A percentile compares a stretch with the other conserved stretches of the same genome.
Evolutionary conservation across 2,113 vertebrate species (phyloP).

Genomic region (Oreochromis aureus): DNA sequence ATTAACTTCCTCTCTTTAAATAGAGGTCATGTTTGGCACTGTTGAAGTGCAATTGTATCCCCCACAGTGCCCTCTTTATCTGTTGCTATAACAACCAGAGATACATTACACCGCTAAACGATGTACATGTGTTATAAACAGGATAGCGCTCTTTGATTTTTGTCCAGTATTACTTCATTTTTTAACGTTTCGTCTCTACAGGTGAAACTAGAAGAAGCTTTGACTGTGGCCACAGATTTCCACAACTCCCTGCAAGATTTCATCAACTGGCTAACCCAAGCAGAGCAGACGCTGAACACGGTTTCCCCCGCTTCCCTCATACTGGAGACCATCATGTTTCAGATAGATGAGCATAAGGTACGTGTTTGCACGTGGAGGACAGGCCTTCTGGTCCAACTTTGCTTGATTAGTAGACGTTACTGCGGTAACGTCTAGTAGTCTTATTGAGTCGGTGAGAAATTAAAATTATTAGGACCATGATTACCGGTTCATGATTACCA

Average conservation of each 20-base stretch:
- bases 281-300: constrained; percentile 90
- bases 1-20: constrained; percentile 31
- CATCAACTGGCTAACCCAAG: constrained; percentile 96
- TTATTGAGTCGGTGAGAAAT: not conserved
- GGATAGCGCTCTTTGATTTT: not conserved
- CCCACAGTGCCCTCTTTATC: not conserved
- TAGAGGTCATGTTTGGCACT: not conserved
- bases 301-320: constrained; percentile 92
- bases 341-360: constrained; percentile 98
- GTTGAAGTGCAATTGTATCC: not conserved
- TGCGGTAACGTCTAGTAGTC: not conserved
- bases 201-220: constrained; percentile 92
- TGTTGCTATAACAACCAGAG: constrained; percentile 21
- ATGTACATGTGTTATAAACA: not conserved
- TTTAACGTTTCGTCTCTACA: constrained; percentile 37
- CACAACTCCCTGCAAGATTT: constrained; percentile 97
- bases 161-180: not conserved
- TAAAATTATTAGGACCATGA: not conserved
- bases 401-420: not conserved
- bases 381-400: not conserved
- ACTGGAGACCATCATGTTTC: constrained; percentile 94
- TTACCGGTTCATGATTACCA: not conserved
- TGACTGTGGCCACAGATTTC: constrained; percentile 88
- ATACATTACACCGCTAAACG: not conserved
- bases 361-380: constrained; percentile 7